phyloP scores from a whole-genome alignment of 2,888 invertebrate genomes.

The Cryptus armator region DNA sequence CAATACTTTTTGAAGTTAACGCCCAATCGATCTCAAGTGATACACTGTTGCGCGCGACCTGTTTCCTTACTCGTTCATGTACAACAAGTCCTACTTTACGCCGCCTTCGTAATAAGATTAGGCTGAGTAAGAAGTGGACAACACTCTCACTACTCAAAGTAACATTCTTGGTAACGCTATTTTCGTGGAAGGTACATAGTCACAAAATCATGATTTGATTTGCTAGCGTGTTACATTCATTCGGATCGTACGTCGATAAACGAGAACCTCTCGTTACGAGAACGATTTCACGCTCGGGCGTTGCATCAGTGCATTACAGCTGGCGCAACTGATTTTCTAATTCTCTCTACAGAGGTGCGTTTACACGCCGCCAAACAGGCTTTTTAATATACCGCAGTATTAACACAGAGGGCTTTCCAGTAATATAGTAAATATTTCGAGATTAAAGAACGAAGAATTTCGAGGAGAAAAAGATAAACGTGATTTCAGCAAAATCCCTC shows the following conservation, averaged over 20 bases:
- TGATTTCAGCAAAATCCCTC: neutral
- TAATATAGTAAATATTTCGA: neutral
- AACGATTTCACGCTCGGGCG: slow-evolving; percentile 32
- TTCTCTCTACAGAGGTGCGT: neutral
- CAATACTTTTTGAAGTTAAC: too few species aligned
- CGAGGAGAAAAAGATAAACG: neutral
- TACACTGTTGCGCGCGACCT: too few species aligned
- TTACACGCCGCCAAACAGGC: neutral
- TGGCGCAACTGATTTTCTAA: slow-evolving; percentile 44
- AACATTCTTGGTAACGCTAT: neutral
- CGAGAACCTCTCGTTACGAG: slow-evolving; percentile 29
- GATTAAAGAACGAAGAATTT: slow-evolving; percentile 12
- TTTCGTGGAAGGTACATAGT: neutral
- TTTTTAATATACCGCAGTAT: neutral
- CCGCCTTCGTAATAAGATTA: neutral
- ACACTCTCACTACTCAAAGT: neutral
- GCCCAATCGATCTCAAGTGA: too few species aligned
- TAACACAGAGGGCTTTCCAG: neutral
- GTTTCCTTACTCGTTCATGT: too few species aligned
- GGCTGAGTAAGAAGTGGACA: neutral
- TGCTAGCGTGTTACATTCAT: slow-evolving; percentile 11
- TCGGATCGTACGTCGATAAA: neutral
- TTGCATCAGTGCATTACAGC: slow-evolving; percentile 18
- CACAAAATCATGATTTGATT: neutral
- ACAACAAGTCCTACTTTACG: too few species aligned